phyloP scores from a whole-genome alignment of 2,113 vertebrate species.

The Gavialis gangeticus region DNA sequence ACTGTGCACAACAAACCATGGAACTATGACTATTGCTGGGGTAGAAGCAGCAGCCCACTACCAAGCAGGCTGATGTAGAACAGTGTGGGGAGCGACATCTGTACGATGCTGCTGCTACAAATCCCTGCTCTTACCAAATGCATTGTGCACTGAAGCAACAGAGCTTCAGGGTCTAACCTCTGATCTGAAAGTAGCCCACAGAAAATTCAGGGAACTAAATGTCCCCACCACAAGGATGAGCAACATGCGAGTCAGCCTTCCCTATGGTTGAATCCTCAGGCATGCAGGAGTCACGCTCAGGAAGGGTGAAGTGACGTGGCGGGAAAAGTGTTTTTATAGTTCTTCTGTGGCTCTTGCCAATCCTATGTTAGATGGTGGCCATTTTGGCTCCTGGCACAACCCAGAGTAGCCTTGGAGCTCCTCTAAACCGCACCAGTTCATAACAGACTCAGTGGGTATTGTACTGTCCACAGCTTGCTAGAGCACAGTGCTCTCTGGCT shows the following conservation, averaged over 20 bases:
- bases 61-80: fast-evolving
- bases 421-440: background rate
- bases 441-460: background rate
- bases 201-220: background rate
- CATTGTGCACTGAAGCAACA: background rate
- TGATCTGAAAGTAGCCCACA: background rate
- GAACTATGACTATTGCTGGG: background rate
- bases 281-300: fast-evolving
- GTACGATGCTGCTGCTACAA: background rate
- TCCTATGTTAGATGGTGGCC: fast-evolving
- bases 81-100: background rate
- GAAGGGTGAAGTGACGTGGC: background rate
- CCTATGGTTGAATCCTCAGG: background rate
- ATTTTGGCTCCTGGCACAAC: background rate
- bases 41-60: background rate
- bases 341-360: background rate
- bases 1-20: background rate
- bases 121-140: background rate
- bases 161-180: background rate
- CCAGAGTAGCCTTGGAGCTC: background rate
- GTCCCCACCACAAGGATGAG: background rate
- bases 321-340: background rate
- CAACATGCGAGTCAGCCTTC: background rate
- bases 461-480: background rate
- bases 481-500: background rate